A percentile compares a stretch with the other conserved stretches of the same genome.
Evolutionary conservation across 2,888 invertebrate genomes (phyloP).

Genomic region (Calameuta filiformis): DNA sequence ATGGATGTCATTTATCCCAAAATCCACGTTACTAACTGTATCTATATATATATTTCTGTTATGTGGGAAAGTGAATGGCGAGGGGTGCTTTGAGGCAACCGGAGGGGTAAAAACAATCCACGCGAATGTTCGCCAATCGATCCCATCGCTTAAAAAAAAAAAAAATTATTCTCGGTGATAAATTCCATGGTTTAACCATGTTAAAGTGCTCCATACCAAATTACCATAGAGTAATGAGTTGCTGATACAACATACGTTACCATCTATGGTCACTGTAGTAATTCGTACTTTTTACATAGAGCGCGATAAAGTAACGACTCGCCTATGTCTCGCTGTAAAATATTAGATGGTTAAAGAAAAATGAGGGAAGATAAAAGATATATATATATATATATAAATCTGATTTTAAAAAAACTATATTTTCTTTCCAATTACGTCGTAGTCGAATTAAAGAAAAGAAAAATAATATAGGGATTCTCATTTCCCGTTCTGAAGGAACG

Average conservation of each 20-base stretch:
- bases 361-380: neutral
- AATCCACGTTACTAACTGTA: neutral
- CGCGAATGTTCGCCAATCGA: neutral
- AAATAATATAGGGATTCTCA: conserved; percentile 1
- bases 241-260: neutral
- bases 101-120: neutral
- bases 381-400: neutral
- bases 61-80: neutral
- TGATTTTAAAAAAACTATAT: neutral
- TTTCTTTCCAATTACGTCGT: conserved; percentile 7
- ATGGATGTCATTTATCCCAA: neutral
- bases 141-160: neutral
- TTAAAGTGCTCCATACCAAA: neutral
- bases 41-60: neutral
- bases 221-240: neutral
- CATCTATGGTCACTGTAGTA: neutral
- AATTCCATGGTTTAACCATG: neutral
- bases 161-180: neutral
- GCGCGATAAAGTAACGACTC: neutral
- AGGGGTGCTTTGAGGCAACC: neutral
- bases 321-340: neutral
- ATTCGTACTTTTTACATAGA: neutral
- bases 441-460: conserved; percentile 1
- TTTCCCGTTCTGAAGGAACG: neutral
- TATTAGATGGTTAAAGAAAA: neutral